These are phyloP conservation scores for Lethocerus indicus DNA, from an alignment of 1,140 invertebrate genomes.

Conservation along the genomic window DNA sequence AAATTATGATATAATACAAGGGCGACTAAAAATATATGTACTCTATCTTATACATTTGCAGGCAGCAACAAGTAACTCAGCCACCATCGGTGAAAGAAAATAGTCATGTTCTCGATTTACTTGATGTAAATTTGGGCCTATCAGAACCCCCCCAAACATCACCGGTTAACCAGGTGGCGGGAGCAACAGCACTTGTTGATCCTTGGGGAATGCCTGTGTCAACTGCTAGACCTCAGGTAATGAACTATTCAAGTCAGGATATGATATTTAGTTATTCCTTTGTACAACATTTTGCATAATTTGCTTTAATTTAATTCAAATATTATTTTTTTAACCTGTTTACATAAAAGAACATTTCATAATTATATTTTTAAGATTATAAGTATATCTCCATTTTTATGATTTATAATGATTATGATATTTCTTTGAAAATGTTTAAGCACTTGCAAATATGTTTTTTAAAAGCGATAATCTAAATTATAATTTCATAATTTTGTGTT, in stretches of 20 bases:
- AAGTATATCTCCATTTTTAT: no score
- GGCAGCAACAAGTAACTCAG: slow-evolving; percentile 6
- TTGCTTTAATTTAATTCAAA: background rate
- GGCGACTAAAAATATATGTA: no score
- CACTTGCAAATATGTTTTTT: no score
- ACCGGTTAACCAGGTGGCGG: slow-evolving; percentile 29
- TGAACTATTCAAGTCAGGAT: background rate
- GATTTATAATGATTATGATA: no score
- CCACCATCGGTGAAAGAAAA: background rate
- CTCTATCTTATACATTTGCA: background rate
- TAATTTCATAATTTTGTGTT: background rate
- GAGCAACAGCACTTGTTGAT: slow-evolving; percentile 30
- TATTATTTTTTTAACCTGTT: background rate
- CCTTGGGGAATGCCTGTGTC: slow-evolving; percentile 52
- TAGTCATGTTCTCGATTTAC: slow-evolving; percentile 61
- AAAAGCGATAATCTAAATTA: no score
- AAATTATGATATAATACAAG: no score
- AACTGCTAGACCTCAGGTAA: slow-evolving; percentile 30
- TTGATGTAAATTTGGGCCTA: slow-evolving; percentile 56
- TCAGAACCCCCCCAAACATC: slow-evolving; percentile 13
- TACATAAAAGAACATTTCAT: background rate
- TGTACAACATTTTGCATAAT: no score
- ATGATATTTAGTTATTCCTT: background rate
- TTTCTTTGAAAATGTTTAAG: no score
- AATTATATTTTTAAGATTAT: no score